Percentiles rank a stretch among this genome's conserved stretches.
These are phyloP conservation scores for Passer montanus DNA, from an alignment of 2,113 vertebrate species.

Conservation along the genomic window DNA sequence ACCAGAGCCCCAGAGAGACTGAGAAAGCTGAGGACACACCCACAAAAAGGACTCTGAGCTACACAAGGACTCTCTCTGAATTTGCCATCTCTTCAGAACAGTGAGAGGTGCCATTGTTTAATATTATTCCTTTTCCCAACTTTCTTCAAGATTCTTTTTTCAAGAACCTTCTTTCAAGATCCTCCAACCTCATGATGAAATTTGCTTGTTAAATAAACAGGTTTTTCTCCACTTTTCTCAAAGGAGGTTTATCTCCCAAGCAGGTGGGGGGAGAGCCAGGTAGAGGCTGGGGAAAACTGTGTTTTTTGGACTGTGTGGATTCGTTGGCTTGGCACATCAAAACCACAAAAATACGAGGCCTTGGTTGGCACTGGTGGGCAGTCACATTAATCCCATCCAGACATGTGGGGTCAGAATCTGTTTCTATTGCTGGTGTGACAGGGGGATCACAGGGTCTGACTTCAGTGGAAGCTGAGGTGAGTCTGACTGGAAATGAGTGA, in stretches of 20 bases:
- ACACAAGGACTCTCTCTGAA: too few relatives aligned
- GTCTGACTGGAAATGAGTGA: neutral
- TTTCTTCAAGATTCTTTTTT: too few relatives aligned
- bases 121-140: too few relatives aligned
- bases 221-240: neutral
- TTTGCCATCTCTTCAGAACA: neutral
- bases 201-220: neutral
- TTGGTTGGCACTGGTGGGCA: neutral
- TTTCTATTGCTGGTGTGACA: neutral
- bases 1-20: too few relatives aligned
- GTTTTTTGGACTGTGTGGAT: neutral
- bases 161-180: too few relatives aligned
- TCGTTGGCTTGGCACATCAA: neutral
- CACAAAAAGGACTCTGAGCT: too few relatives aligned
- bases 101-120: accelerated
- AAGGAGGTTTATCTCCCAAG: too few relatives aligned
- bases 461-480: neutral
- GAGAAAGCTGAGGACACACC: too few relatives aligned
- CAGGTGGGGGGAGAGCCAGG: neutral
- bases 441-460: neutral
- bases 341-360: neutral
- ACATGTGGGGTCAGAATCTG: neutral
- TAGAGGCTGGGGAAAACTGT: neutral
- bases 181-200: neutral
- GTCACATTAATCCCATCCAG: neutral